Evolutionary conservation across 2,888 invertebrate species (phyloP), one percentile per base, ranked within the genome.

Genomic region (Peribatodes rhomboidaria): DNA sequence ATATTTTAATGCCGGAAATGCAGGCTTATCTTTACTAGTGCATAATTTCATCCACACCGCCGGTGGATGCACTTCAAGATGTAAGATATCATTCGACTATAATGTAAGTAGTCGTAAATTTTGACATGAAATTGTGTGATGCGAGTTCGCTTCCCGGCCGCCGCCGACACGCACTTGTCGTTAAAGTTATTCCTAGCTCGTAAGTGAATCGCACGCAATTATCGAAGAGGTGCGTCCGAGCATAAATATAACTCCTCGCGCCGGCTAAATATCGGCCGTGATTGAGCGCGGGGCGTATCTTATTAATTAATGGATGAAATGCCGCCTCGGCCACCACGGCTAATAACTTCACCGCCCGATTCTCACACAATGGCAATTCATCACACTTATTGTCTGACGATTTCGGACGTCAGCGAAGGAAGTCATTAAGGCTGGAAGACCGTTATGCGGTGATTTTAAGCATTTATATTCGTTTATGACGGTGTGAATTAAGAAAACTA

Each of bases 361-460:
- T 90, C 90, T 87, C 91, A 90, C 88, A 90, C 88, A 85, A 87
- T 83, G 82, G 86, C 88, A 84, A 91, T 90, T 88, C 84, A 90
- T 90, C 90, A 90, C 83, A 88, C 86, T 89, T 87, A 89, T 89
- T 90, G 88, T 90, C 88, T 84, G 90, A 88, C 87, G 89, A 91
- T 89, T 89, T 86, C 72, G 82, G 83, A 88, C 89, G 90, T 92
- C 90, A 91, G 87, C 90, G 80, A 85, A 87, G 86, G 87, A 90
- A 90, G 87, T 88, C 87, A 91, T 91, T 90, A 90, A 82, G 84
- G 74, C 73, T 76, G 77, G 74, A 73, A 75, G 75, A 82, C 65
- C 81, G 81, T 84, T 87, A 88, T 81, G 75, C 80, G 81, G 79
- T 81, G 82, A 76, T 84, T 87, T 82, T 73, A 78, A 85, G 79